Conservation (phyloP, 2,888 invertebrate genomes). For the Adela reaumurella region DNA sequence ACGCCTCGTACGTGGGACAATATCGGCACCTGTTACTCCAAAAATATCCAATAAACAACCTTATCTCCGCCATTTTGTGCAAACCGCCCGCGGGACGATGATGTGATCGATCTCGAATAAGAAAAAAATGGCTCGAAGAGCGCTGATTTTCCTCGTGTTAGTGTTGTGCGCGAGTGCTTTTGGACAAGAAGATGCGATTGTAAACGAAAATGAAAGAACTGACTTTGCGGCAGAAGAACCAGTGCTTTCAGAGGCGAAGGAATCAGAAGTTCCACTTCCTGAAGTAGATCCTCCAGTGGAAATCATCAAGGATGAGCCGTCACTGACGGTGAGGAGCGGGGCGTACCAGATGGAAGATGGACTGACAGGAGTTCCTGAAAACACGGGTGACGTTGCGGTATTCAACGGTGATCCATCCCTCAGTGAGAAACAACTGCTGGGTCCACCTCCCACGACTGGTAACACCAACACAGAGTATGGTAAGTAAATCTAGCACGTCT, state of each 20-base stretch:
- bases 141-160: constrained; percentile 28
- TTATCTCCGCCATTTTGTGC: constrained; percentile 28
- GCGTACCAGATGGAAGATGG: constrained; percentile 38
- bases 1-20: constrained; percentile 23
- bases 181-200: constrained; percentile 28
- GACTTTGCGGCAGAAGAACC: constrained; percentile 13
- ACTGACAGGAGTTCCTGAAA: constrained; percentile 24
- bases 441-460: constrained; percentile 24
- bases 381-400: constrained; percentile 18
- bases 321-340: constrained; percentile 33
- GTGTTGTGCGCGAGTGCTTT: constrained; percentile 36
- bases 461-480: constrained; percentile 34
- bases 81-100: constrained; percentile 14
- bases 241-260: constrained; percentile 14
- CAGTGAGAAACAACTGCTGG: constrained; percentile 32
- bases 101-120: constrained; percentile 14
- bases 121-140: constrained; percentile 36
- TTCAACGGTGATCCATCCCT: constrained; percentile 21
- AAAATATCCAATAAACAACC: constrained; percentile 24
- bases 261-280: constrained; percentile 5
- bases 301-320: constrained; percentile 20
- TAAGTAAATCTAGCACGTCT: constrained; percentile 22
- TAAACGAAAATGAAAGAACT: constrained; percentile 24
- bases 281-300: constrained; percentile 21
- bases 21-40: constrained; percentile 26